Percentiles rank a stretch among this genome's conserved stretches.
Evolutionary conservation across 2,797 vertebrate species (phyloP).

Genomic region (Triplophysa bombifrons): DNA sequence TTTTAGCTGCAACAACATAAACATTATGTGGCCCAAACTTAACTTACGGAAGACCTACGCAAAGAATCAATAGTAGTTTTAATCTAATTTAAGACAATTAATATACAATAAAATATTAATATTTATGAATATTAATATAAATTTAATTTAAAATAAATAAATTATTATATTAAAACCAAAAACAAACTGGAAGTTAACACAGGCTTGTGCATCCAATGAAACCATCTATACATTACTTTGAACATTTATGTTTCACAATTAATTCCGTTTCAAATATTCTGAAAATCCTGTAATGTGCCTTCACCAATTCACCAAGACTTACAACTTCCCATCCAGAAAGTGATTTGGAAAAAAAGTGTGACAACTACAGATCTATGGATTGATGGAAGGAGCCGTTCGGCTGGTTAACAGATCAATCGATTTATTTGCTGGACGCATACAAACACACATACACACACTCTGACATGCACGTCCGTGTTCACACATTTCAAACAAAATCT

Average conservation of each 20-base stretch:
- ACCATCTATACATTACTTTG: too few species aligned
- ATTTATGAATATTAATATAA: too few species aligned
- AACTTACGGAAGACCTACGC: too few species aligned
- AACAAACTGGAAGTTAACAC: too few species aligned
- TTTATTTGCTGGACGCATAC: conserved; percentile 28
- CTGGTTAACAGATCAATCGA: background rate
- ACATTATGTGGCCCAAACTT: too few species aligned
- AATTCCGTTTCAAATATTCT: background rate
- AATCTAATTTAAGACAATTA: too few species aligned
- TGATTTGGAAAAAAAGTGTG: background rate
- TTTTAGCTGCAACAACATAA: too few species aligned
- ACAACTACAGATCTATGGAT: background rate
- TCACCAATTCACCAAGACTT: background rate
- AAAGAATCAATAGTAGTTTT: too few species aligned
- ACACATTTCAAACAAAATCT: conserved; percentile 78
- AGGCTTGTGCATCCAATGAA: too few species aligned
- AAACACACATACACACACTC: conserved; percentile 16
- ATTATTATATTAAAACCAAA: too few species aligned
- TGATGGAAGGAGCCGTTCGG: background rate
- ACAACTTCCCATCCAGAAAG: background rate
- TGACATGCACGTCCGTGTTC: conserved; percentile 21
- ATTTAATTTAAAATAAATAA: too few species aligned
- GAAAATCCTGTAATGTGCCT: background rate
- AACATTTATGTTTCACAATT: background rate
- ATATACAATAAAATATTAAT: too few species aligned